These are phyloP conservation scores for Pseudois nayaur DNA, from an alignment of 2,113 vertebrate genomes.

Conservation along the genomic window DNA sequence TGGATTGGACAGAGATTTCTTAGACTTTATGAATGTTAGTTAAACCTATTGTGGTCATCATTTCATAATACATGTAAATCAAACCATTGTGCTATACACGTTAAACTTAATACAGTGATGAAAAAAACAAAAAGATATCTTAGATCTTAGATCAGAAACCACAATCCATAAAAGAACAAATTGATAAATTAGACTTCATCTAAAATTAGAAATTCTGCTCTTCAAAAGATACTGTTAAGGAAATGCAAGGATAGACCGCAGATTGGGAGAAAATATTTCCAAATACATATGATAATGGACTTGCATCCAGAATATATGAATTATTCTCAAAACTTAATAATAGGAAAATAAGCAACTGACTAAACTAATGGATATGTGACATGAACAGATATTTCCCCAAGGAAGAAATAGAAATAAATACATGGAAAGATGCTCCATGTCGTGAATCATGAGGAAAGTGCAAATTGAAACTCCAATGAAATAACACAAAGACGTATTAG, in stretches of 20 bases:
- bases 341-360: background rate
- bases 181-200: background rate
- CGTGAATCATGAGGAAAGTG: conserved; percentile 4
- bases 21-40: background rate
- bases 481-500: background rate
- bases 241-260: background rate
- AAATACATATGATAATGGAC: background rate
- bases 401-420: conserved; percentile 26
- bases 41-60: background rate
- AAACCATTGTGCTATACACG: background rate
- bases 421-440: background rate
- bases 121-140: conserved; percentile 6
- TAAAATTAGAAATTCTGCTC: background rate
- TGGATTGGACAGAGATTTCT: background rate
- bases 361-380: background rate
- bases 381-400: background rate
- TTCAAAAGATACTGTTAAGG: background rate
- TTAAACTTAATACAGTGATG: background rate
- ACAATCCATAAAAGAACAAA: background rate
- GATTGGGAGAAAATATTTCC: conserved; percentile 4
- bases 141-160: background rate
- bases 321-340: conserved; percentile 9
- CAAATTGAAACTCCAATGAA: conserved; percentile 4
- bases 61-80: background rate
- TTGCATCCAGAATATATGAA: conserved; percentile 25